Conservation (phyloP, 2,113 vertebrate species). For the Chionodraco myersi region DNA sequence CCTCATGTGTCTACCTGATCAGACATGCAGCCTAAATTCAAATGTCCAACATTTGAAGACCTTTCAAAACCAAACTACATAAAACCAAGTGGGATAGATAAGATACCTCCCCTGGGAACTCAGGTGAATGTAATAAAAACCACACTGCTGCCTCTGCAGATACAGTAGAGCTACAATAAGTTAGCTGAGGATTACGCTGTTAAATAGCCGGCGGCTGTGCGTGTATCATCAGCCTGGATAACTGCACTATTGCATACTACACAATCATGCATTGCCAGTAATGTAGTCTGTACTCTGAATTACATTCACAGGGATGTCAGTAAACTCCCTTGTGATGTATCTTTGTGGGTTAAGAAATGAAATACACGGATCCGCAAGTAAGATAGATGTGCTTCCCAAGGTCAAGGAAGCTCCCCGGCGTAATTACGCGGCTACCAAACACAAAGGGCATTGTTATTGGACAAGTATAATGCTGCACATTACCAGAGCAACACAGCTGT, state of each 20-base stretch:
- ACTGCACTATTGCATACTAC: slow-evolving; percentile 59
- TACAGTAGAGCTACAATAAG: slow-evolving; percentile 63
- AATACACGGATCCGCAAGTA: slow-evolving; percentile 75
- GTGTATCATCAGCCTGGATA: slow-evolving; percentile 62
- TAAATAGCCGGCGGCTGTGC: slow-evolving; percentile 54
- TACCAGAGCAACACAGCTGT: slow-evolving; percentile 81
- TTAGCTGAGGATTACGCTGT: slow-evolving; percentile 69
- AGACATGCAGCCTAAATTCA: slow-evolving; percentile 58
- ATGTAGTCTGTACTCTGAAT: slow-evolving; percentile 59
- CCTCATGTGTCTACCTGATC: slow-evolving; percentile 40
- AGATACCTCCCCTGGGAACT: slow-evolving; percentile 55
- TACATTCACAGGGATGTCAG: slow-evolving; percentile 66
- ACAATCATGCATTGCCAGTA: slow-evolving; percentile 48
- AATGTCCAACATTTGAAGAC: slow-evolving; percentile 65
- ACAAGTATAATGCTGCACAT: slow-evolving; percentile 85
- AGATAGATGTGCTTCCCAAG: slow-evolving; percentile 80
- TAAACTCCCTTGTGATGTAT: slow-evolving; percentile 77
- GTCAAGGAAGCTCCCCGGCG: slow-evolving; percentile 81
- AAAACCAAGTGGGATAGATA: slow-evolving; percentile 64
- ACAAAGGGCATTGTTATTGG: slow-evolving; percentile 86
- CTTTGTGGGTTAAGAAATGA: slow-evolving; percentile 75
- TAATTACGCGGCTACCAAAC: slow-evolving; percentile 79
- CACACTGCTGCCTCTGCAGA: slow-evolving; percentile 54
- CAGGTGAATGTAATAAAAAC: slow-evolving; percentile 64
- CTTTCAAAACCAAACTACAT: slow-evolving; percentile 56